These are phyloP conservation scores for Cryptomyrus ogoouensis DNA, from an alignment of 2,113 vertebrate species.

Conservation along the genomic window DNA sequence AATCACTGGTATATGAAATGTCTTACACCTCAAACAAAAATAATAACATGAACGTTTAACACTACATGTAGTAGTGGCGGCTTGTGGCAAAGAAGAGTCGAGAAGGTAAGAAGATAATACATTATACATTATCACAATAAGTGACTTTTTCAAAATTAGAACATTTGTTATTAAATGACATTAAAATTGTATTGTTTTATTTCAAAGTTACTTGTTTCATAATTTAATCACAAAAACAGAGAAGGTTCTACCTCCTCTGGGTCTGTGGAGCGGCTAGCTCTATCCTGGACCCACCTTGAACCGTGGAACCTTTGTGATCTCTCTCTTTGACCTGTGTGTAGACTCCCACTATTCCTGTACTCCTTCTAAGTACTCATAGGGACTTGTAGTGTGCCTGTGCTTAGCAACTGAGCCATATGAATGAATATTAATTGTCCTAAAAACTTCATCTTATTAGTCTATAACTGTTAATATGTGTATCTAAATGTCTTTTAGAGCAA, in stretches of 20 bases:
- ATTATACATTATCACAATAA: not conserved
- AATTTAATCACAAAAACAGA: not conserved
- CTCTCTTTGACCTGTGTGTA: not conserved
- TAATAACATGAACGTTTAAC: not conserved
- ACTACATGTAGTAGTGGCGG: not conserved
- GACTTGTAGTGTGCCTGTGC: not conserved
- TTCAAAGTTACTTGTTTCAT: not conserved
- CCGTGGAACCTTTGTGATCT: not conserved
- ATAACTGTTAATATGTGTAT: not conserved
- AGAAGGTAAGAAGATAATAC: too few relatives aligned
- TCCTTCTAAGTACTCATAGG: not conserved
- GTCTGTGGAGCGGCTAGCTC: not conserved
- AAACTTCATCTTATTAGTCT: not conserved
- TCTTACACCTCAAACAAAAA: not conserved
- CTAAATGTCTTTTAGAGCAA: not conserved
- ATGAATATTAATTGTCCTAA: not conserved
- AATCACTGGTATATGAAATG: not conserved
- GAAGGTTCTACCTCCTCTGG: not conserved
- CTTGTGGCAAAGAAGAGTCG: not conserved
- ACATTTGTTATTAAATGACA: not conserved
- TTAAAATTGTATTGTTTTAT: not conserved
- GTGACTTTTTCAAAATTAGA: not conserved
- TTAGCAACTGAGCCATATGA: not conserved
- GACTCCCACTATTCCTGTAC: not conserved
- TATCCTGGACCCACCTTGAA: not conserved